Conservation (phyloP, 2,113 vertebrate genomes). For the Panthera tigris region DNA sequence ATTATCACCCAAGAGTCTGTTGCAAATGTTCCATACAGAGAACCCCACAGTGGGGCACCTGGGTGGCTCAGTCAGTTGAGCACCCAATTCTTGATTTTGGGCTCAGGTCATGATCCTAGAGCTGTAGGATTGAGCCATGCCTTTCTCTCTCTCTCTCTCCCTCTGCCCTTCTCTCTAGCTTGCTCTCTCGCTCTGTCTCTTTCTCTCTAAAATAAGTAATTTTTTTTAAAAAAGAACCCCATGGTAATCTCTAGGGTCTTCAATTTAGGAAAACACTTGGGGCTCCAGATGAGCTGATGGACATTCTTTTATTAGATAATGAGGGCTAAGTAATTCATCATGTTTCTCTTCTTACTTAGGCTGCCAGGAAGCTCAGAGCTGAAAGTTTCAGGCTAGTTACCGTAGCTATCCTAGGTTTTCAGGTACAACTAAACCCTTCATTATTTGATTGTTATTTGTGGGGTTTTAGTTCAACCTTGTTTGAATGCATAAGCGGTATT, state of each 20-base stretch:
- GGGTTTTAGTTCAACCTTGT: neutral
- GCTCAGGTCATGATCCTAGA: too few species aligned
- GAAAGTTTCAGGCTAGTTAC: neutral
- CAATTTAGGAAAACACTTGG: neutral
- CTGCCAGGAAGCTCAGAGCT: neutral
- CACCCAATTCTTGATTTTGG: too few species aligned
- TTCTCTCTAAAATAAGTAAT: too few species aligned
- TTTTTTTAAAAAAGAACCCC: neutral
- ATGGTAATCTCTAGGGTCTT: neutral
- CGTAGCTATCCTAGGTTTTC: neutral
- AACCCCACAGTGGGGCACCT: neutral
- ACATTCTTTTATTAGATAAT: neutral
- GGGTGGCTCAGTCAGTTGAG: too few species aligned
- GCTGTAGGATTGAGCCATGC: too few species aligned
- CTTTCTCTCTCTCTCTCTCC: too few species aligned
- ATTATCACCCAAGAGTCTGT: neutral
- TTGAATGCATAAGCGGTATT: neutral
- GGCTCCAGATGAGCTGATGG: neutral
- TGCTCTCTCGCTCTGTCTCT: too few species aligned
- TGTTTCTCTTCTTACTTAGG: neutral
- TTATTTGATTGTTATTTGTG: neutral
- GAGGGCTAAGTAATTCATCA: neutral
- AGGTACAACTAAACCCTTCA: neutral
- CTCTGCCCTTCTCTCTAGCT: too few species aligned
- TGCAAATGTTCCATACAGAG: neutral